A percentile compares a stretch with the other conserved stretches of the same genome.
Conservation (phyloP, 1,140 invertebrate species). For the Sinella curviseta region DNA sequence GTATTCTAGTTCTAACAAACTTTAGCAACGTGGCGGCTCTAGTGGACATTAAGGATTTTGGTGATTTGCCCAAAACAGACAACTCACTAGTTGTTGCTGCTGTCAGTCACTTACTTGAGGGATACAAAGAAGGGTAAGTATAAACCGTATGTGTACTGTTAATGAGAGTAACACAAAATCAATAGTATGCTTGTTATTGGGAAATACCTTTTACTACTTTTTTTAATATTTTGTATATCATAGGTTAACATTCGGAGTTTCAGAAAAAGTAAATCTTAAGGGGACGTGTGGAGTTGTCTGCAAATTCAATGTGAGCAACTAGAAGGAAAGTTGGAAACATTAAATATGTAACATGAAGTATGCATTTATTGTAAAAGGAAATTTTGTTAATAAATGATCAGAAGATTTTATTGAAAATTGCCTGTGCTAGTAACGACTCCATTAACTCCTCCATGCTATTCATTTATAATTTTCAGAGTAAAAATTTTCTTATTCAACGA, state of each 20-base stretch:
- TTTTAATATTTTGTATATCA: no score
- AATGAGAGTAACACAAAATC: background rate
- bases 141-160: background rate
- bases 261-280: background rate
- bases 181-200: background rate
- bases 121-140: background rate
- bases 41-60: background rate
- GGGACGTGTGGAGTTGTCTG: background rate
- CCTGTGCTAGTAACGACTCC: no score
- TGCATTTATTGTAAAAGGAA: no score
- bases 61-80: background rate
- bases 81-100: background rate
- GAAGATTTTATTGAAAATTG: no score
- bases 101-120: background rate
- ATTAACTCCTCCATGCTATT: no score
- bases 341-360: no score
- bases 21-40: background rate
- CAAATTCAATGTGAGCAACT: constrained; percentile 2
- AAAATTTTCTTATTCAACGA: no score
- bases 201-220: no score
- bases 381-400: no score
- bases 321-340: background rate
- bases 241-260: background rate
- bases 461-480: no score
- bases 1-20: background rate